Evolutionary conservation across 2,888 invertebrate genomes (phyloP), one percentile per base, ranked within the genome.

Genomic region (Electrophaes corylata): DNA sequence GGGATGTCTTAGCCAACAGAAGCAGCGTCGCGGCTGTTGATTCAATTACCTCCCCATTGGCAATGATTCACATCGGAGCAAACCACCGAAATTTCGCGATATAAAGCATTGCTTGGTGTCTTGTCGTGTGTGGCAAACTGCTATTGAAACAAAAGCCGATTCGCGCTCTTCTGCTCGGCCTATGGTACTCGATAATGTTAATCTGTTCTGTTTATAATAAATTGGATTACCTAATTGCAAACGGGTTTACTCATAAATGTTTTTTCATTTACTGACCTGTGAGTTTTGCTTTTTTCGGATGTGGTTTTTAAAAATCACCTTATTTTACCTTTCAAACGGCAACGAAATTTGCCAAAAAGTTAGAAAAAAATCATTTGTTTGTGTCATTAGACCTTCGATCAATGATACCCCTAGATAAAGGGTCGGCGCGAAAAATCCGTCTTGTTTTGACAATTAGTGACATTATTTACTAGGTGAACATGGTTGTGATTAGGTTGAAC

Each of bases 51-150:
- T 43, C 16, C 14, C 26, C 29, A 16, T 16, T 11, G 40, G n/a
- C 44, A 44, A 44, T 44, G 26, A 10, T 16, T 44, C 14, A 26
- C 6, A 44, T 44, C 44, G 29, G 16, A 44, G 12, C 12, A 43
- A 29, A 44, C 44, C 44, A 29, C 44, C 29, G 16, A 41, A 41
- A 41, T 41, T 23, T 41, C 23, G 12, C 41, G 23, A 41, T 23
- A 14, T 23, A 41, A 41, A 23, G 3, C 41, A 41, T 41, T 41
- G 40, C 12, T 41, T 23, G 41, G 12, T 41, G 41, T 23, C 35
- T 35, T 35, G 35, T 35, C 33, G 35, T 16, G 14, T 8, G 26
- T 10, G 20, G 20, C 20, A 3, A 8, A 35, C 35, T 8, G 41
- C 20, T 41, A 41, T 41, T 41, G 12, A 41, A 41, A 20, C 41